A percentile compares a stretch with the other conserved stretches of the same genome.
Conservation (phyloP, 2,797 vertebrate species). For the Ctenosaura bakeri region DNA sequence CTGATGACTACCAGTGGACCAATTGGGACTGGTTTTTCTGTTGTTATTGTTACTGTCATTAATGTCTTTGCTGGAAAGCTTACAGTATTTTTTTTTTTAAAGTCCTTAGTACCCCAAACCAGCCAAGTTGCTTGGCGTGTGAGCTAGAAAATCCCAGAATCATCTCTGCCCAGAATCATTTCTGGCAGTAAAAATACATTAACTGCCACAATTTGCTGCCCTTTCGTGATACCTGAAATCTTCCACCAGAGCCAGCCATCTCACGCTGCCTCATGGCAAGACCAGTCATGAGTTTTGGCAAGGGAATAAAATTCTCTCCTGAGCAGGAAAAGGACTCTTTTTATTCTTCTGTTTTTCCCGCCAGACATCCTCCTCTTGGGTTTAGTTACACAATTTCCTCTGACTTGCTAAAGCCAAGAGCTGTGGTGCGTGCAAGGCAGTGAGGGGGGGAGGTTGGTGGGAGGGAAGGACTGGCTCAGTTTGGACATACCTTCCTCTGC, state of each 20-base stretch:
- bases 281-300: background rate
- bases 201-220: background rate
- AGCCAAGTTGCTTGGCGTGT: background rate
- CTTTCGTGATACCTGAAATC: background rate
- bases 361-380: background rate
- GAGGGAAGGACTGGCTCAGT: background rate
- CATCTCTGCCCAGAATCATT: background rate
- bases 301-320: too few species aligned
- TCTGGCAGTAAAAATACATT: background rate
- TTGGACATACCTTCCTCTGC: background rate
- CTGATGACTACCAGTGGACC: too few species aligned
- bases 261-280: background rate
- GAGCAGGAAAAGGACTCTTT: background rate
- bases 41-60: too few species aligned
- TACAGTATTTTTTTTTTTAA: background rate
- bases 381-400: background rate
- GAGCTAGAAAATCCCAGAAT: too few species aligned
- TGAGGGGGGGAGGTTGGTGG: background rate
- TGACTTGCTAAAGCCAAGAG: background rate
- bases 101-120: background rate
- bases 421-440: accelerated
- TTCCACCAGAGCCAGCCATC: background rate
- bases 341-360: background rate
- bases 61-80: too few species aligned
- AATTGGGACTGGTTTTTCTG: too few species aligned